Evolutionary conservation across 2,888 invertebrate genomes (phyloP).

Genomic region (Meiosimyza platycephala): DNA sequence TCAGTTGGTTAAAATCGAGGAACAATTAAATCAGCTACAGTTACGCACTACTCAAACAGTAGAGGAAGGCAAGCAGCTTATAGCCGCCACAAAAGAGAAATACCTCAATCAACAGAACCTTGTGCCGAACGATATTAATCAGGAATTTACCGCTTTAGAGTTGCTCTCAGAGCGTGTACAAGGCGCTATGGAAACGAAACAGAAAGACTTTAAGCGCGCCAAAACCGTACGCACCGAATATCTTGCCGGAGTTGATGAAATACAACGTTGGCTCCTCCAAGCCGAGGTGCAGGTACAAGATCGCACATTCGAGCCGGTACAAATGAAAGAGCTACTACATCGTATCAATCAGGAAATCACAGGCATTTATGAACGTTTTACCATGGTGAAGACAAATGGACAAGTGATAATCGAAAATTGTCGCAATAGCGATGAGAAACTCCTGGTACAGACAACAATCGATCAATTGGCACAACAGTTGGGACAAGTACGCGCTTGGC

Average conservation of each 20-base stretch:
- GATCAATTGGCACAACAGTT: conserved; percentile 82
- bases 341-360: conserved; percentile 82
- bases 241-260: conserved; percentile 80
- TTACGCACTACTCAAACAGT: conserved; percentile 72
- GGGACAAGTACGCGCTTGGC: conserved; percentile 79
- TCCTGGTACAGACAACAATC: conserved; percentile 80
- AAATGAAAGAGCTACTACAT: conserved; percentile 81
- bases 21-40: conserved; percentile 72
- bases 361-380: conserved; percentile 79
- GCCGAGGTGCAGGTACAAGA: conserved; percentile 88
- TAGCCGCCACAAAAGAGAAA: conserved; percentile 72
- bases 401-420: conserved; percentile 83
- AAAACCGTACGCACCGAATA: conserved; percentile 85
- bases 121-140: conserved; percentile 80
- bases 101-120: conserved; percentile 74
- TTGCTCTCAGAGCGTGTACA: conserved; percentile 82
- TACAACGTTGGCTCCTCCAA: conserved; percentile 85
- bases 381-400: conserved; percentile 82
- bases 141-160: conserved; percentile 85
- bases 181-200: conserved; percentile 87
- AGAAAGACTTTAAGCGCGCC: conserved; percentile 87
- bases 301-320: conserved; percentile 80
- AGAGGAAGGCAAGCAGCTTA: conserved; percentile 71
- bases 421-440: conserved; percentile 80
- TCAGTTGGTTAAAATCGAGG: conserved; percentile 75